Evolutionary conservation across 2,113 vertebrate genomes (phyloP), one percentile per base, ranked within the genome.

Genomic region (Brevimyrus niger): DNA sequence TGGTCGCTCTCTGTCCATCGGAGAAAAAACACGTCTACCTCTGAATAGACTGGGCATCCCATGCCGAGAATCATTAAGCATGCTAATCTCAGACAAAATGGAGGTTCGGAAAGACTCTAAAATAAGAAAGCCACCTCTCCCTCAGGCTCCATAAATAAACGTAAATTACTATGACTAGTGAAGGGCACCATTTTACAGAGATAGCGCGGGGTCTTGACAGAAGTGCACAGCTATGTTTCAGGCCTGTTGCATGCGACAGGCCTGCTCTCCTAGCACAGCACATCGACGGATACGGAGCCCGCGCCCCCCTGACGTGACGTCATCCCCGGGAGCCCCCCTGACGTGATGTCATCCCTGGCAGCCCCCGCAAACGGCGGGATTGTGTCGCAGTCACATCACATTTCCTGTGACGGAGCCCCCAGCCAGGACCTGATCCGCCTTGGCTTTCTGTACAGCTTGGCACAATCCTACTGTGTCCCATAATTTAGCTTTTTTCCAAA

Each of bases 321-420:
- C 88, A 82, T 87, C 90, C 47, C 87, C 48, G 31, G 48, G 21
- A 27, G 35, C 69, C n/a, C 13, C 83, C n/a, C 90, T 88, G 80
- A 73, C 55, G 76, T 86, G 73, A 53, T 35, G 69, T 87, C 88
- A 82, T 87, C 90, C 47, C 87, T 53, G 31, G 48, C n/a, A 27
- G 35, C 69, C n/a, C 13, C 83, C n/a, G 7, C n/a, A 88, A 69
- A 88, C 87, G 55, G 48, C 86, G 58, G 55, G 65, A 90, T 88
- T 86, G 65, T 91, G 91, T n/a, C 91, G 73, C 85, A n/a, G 31
- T 92, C 91, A 42, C 87, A 76, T 90, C 89, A 88, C 90, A 89
- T 93, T 93, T 92, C 90, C 91, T 91, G 84, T 69, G 69, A 88
- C 58, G 42, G 84, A 86, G 89, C 80, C 51, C 42, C 35, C 19